Conservation (phyloP, 2,113 vertebrate genomes). For the Semicossyphus pulcher region DNA sequence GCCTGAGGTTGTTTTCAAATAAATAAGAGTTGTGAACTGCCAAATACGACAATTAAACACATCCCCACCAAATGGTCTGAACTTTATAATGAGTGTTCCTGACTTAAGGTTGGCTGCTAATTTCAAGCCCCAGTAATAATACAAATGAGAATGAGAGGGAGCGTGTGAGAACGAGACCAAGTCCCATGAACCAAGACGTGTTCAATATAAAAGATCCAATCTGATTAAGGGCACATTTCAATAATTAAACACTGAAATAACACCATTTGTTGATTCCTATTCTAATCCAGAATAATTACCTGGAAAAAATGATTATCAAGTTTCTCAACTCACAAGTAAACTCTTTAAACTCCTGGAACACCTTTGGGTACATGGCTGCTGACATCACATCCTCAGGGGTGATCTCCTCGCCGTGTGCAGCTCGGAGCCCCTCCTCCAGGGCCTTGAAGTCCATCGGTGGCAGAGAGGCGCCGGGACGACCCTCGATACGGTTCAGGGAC, state of each 20-base stretch:
- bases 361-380: constrained; percentile 93
- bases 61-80: constrained; percentile 12
- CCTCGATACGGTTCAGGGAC: constrained; percentile 88
- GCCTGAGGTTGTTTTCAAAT: constrained; percentile 2
- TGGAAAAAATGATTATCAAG: not conserved
- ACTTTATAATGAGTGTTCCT: constrained; percentile 26
- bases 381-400: constrained; percentile 92
- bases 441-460: constrained; percentile 86
- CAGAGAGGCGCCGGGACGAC: constrained; percentile 90
- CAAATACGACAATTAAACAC: constrained; percentile 2
- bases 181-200: not conserved
- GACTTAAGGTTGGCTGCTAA: constrained; percentile 35
- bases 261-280: not conserved
- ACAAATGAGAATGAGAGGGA: constrained; percentile 19
- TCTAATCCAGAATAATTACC: not conserved
- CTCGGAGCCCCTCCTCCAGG: constrained; percentile 84
- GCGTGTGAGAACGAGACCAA: not conserved
- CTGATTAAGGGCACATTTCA: not conserved
- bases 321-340: constrained; percentile 79
- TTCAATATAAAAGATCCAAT: not conserved
- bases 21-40: not conserved
- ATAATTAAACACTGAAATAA: not conserved
- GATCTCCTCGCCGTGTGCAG: constrained; percentile 86
- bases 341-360: constrained; percentile 91
- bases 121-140: constrained; percentile 54